A percentile compares a stretch with the other conserved stretches of the same genome.
Conservation (phyloP, 2,888 invertebrate genomes). For the Bhutanitis thaidina region DNA sequence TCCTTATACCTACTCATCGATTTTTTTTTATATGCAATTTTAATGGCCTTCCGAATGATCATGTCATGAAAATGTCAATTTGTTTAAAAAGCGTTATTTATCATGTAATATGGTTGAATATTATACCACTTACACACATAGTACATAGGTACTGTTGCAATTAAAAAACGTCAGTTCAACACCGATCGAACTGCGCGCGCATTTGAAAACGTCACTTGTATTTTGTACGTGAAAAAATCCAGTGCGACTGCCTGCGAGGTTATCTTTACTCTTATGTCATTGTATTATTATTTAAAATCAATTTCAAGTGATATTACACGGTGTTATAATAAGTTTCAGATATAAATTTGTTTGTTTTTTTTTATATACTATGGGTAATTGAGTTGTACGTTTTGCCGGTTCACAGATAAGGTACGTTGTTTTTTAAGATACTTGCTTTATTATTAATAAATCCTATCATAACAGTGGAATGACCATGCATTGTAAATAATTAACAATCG, state of each 20-base stretch:
- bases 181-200: conserved; percentile 72
- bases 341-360: not conserved
- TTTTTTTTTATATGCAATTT: not conserved
- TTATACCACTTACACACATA: not conserved
- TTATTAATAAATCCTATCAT: too few species aligned
- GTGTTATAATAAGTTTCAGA: not conserved
- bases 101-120: not conserved
- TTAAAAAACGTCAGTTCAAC: conserved; percentile 21
- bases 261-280: conserved; percentile 33
- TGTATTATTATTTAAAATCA: conserved; percentile 4
- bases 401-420: conserved; percentile 8
- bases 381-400: not conserved
- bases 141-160: not conserved
- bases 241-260: conserved; percentile 39
- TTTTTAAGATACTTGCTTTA: too few species aligned
- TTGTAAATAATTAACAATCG: too few species aligned
- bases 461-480: too few species aligned
- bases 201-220: conserved; percentile 42
- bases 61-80: not conserved
- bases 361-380: conserved; percentile 8
- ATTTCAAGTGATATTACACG: conserved; percentile 19
- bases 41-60: not conserved
- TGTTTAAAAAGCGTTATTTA: not conserved
- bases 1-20: too few species aligned
- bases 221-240: conserved; percentile 49